Conservation (phyloP, 2,888 invertebrate genomes). For the Cephus rjabovi region DNA sequence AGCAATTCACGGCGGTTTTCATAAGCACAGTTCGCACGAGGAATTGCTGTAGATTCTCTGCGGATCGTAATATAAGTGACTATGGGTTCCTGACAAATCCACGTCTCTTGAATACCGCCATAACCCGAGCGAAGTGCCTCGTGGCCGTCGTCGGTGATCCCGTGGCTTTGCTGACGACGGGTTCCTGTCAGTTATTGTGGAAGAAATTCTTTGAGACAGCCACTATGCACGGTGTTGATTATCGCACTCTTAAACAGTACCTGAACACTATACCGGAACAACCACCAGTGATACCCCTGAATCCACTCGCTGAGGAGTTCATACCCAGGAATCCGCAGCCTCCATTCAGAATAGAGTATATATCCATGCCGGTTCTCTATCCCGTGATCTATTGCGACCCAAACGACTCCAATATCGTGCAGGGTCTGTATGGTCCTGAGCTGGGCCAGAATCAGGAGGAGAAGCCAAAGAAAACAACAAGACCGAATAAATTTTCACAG, state of each 20-base stretch:
- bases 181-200: slow-evolving; percentile 85
- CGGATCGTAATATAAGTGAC: slow-evolving; percentile 72
- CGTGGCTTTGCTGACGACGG: slow-evolving; percentile 82
- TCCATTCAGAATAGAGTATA: slow-evolving; percentile 43
- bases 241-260: slow-evolving; percentile 20
- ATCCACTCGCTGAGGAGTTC: slow-evolving; percentile 85
- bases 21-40: slow-evolving; percentile 83
- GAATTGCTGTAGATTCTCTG: slow-evolving; percentile 73
- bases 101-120: slow-evolving; percentile 84
- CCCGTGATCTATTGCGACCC: slow-evolving; percentile 35
- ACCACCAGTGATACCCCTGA: slow-evolving; percentile 67
- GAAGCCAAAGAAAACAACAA: not conserved
- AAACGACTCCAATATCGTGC: not conserved
- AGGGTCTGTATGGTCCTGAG: not conserved
- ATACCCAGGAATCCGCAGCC: slow-evolving; percentile 71
- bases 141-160: slow-evolving; percentile 90
- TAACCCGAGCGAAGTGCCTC: slow-evolving; percentile 83
- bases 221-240: slow-evolving; percentile 44
- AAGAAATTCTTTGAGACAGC: slow-evolving; percentile 76
- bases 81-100: slow-evolving; percentile 87
- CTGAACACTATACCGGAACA: slow-evolving; percentile 14
- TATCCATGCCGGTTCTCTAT: slow-evolving; percentile 36
- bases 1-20: slow-evolving; percentile 86
- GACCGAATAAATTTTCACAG: not conserved
- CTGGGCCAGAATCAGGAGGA: not conserved